Evolutionary conservation across 2,797 vertebrate genomes (phyloP), one percentile per base, ranked within the genome.

Genomic region (Karalla daura): DNA sequence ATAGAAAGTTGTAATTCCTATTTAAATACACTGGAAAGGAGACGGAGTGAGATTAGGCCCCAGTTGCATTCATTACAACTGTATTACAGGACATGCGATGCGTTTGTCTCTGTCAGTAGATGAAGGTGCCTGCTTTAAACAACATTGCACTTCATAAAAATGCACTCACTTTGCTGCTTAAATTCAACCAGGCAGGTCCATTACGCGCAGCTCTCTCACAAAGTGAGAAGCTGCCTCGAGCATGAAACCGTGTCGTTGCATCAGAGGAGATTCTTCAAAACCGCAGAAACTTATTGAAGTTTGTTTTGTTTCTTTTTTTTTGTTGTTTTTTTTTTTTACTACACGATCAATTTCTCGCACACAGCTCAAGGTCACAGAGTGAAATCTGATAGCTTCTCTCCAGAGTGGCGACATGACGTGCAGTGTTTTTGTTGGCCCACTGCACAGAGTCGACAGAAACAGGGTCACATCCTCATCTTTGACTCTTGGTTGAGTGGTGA

Each of bases 51-150:
- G 63, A 86, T 77, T 64, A 73, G 44, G 21, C 44, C 66, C 20
- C 63, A 40, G 49, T 70, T 66, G 46, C 36, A 63, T 82, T 52
- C 50, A 81, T 76, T 73, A 74, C 49, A 61, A 52, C 33, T 45
- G 18, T 43, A 63, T 59, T 47, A 30, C 28, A 30, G 28, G 7
- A 64, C 28, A 69, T 28, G 40, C 67, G 72, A 35, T 70, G 30
- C 70, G 71, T 84, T 74, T 68, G 52, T 87, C 76, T 79, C 43
- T 59, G 69, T 83, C 67, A 70, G 63, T 39, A 61, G 28, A 66
- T 46, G 68, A 30, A 60, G 46, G 58, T 56, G 59, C 45, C 49
- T 50, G 58, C 47, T 63, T 80, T 76, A 63, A 66, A 77, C 63
- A 66, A 74, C 32, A 77, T 69, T 47, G 44, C 25, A 46, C 40